Conservation (phyloP, 2,888 invertebrate genomes). For the Melikaiella ostensackeni region DNA sequence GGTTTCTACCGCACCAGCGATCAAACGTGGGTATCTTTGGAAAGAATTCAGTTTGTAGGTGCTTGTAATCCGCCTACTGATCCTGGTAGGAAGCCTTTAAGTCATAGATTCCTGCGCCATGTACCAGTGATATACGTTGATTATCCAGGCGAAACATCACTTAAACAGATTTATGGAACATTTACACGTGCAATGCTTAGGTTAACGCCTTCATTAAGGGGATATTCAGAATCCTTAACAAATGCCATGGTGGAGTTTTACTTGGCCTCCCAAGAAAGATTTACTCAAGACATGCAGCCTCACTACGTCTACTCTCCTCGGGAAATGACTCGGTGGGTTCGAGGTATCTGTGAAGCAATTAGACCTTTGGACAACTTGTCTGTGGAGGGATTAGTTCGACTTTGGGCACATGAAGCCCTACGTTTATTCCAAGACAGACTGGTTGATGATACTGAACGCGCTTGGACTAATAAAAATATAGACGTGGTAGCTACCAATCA, state of each 20-base stretch:
- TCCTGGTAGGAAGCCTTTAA: conserved; percentile 97
- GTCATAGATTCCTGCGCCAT: conserved; percentile 92
- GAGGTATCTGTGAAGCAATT: conserved; percentile 99
- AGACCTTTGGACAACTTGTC: conserved; percentile 94
- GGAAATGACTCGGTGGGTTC: conserved; percentile 99
- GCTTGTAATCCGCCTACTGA: conserved; percentile 99
- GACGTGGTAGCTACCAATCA: conserved; percentile 95
- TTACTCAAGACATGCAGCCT: conserved; percentile 99
- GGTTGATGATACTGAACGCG: conserved; percentile 95
- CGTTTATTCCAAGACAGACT: conserved; percentile 97
- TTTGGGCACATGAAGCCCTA: conserved; percentile 99
- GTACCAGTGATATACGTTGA: conserved; percentile 99
- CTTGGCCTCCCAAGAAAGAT: conserved; percentile 96
- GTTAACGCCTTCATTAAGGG: conserved; percentile 92
- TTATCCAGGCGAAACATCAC: conserved; percentile 98
- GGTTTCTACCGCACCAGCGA: conserved; percentile 94
- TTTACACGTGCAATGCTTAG: conserved; percentile 98
- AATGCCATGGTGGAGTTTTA: conserved; percentile 99
- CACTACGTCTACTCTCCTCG: conserved; percentile 99
- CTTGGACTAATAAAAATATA: conserved; percentile 99
- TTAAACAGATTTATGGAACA: conserved; percentile 99
- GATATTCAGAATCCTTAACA: conserved; percentile 97
- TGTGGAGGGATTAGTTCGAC: conserved; percentile 96
- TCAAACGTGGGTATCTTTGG: conserved; percentile 97
- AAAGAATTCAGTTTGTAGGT: conserved; percentile 99